These are phyloP conservation scores for Epistrophella euchroma DNA, from an alignment of 2,888 invertebrate species.

Conservation along the genomic window DNA sequence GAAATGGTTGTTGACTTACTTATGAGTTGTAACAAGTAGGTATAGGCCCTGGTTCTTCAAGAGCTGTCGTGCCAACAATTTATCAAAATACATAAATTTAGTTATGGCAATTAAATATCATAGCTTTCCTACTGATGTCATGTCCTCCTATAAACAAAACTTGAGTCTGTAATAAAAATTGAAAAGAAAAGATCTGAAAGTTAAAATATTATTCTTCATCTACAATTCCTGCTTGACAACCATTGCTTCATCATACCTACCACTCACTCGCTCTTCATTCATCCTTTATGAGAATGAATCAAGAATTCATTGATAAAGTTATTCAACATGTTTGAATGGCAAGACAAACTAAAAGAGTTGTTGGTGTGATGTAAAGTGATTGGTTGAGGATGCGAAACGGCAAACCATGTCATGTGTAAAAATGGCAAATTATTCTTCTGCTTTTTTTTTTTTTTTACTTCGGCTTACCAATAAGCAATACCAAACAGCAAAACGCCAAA, in stretches of 20 bases:
- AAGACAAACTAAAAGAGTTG: conserved; percentile 32
- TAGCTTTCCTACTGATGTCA: too few species aligned
- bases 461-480: neutral
- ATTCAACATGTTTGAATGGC: conserved; percentile 49
- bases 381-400: conserved; percentile 11
- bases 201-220: neutral
- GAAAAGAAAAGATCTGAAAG: neutral
- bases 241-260: neutral
- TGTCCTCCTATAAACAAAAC: too few species aligned
- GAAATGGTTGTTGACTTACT: too few species aligned
- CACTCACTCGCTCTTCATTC: conserved; percentile 37
- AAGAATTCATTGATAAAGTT: conserved; percentile 70
- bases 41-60: too few species aligned
- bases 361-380: neutral
- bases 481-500: conserved; percentile 23
- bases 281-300: conserved; percentile 6
- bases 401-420: conserved; percentile 37
- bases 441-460: neutral
- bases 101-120: too few species aligned
- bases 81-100: too few species aligned
- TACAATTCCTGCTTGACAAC: neutral
- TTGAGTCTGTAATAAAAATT: neutral
- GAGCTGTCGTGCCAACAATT: too few species aligned
- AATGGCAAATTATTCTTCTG: neutral
- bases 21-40: too few species aligned